A percentile compares a stretch with the other conserved stretches of the same genome.
phyloP scores from a whole-genome alignment of 2,113 vertebrate species.

The Pterocles gutturalis region DNA sequence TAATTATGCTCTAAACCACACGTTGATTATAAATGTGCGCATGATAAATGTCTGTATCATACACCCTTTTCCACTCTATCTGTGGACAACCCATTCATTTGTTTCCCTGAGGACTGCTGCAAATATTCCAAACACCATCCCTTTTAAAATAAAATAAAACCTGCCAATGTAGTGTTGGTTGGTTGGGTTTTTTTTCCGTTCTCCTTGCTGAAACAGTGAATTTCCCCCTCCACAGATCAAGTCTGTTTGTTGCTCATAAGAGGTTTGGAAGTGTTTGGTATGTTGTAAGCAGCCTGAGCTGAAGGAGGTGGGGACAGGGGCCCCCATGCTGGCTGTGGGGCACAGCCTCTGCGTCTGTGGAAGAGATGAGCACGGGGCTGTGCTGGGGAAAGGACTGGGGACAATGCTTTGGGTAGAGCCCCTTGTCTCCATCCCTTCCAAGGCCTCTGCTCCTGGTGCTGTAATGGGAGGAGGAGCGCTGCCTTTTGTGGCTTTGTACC shows the following conservation, averaged over 20 bases:
- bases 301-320: too few relatives aligned
- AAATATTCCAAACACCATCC: background rate
- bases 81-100: background rate
- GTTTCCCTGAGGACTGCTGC: background rate
- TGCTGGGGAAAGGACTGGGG: background rate
- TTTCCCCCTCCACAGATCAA: background rate
- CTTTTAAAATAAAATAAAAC: background rate
- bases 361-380: accelerated
- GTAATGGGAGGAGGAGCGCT: accelerated
- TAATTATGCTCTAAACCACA: slow-evolving; percentile 14
- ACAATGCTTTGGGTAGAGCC: background rate
- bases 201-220: background rate
- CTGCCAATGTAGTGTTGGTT: accelerated
- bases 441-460: background rate
- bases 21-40: background rate
- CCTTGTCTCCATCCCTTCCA: background rate
- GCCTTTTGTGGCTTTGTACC: background rate
- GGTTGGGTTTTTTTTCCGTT: background rate
- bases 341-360: background rate
- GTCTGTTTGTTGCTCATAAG: background rate
- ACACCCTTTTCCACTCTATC: background rate
- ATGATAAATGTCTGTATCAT: background rate
- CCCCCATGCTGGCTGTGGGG: background rate
- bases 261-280: background rate
- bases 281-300: background rate